Conservation (phyloP, 1,140 invertebrate genomes). For the Wiebesia pumilae region DNA sequence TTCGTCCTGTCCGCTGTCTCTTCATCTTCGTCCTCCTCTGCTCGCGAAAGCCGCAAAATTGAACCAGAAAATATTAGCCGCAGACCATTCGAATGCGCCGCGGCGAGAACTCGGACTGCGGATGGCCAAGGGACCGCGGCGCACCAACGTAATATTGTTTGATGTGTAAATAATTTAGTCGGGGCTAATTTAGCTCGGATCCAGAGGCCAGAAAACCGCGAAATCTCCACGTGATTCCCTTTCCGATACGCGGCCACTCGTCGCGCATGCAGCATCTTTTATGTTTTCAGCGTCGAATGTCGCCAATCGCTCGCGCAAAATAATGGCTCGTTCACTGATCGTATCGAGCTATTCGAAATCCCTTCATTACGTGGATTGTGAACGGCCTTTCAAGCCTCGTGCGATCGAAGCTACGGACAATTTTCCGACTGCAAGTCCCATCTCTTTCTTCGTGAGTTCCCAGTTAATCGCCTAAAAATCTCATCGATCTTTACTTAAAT, state of each 20-base stretch:
- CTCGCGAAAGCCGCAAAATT: slow-evolving; percentile 52
- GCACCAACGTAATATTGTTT: not conserved
- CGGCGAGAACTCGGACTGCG: not conserved
- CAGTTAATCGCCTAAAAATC: not conserved
- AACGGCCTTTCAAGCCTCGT: no score
- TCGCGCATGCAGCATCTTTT: no score
- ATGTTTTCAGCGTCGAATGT: not conserved
- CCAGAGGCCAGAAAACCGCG: not conserved
- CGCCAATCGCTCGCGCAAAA: not conserved
- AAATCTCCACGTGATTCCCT: not conserved
- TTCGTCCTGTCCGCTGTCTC: slow-evolving; percentile 24
- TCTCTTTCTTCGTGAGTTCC: not conserved
- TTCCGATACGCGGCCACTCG: no score
- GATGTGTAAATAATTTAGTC: slow-evolving; percentile 38
- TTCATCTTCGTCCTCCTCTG: slow-evolving; percentile 23
- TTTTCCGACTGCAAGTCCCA: not conserved
- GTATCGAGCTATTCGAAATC: no score
- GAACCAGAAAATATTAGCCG: slow-evolving; percentile 52
- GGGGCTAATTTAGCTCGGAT: not conserved
- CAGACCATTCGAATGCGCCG: slow-evolving; percentile 7
- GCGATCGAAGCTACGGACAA: not conserved
- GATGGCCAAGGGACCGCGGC: not conserved
- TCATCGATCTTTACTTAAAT: not conserved
- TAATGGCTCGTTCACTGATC: not conserved
- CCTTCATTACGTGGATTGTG: no score